A percentile compares a stretch with the other conserved stretches of the same genome.
These are phyloP conservation scores for Horisme vitalbata DNA, from an alignment of 2,888 invertebrate species.

Conservation along the genomic window DNA sequence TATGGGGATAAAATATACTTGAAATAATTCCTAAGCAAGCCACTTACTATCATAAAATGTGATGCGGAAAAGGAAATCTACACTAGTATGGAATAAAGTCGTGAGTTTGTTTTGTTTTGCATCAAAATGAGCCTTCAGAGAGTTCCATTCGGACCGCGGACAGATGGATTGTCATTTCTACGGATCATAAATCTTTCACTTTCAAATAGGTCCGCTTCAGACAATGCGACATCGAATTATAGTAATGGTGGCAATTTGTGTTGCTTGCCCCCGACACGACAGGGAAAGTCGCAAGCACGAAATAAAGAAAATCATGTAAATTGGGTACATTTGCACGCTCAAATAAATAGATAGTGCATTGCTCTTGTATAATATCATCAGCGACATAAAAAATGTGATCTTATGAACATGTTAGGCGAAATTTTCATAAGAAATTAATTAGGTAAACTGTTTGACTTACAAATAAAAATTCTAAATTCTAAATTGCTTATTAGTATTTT, in stretches of 20 bases:
- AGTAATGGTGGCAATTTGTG: conserved; percentile 38
- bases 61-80: no score
- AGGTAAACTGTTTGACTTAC: no score
- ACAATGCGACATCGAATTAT: conserved; percentile 37
- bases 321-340: conserved; percentile 35
- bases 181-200: conserved; percentile 36
- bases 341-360: conserved; percentile 12
- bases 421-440: no score
- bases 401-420: no score
- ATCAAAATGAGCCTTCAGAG: not conserved
- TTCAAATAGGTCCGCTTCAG: conserved; percentile 31
- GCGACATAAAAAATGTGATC: no score
- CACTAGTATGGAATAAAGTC: no score
- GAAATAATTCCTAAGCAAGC: no score
- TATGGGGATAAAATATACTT: no score
- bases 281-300: conserved; percentile 35
- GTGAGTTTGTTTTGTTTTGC: not conserved
- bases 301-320: conserved; percentile 38
- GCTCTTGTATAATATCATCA: not conserved
- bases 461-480: no score
- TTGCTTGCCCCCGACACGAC: conserved; percentile 33
- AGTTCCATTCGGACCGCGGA: conserved; percentile 14
- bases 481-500: no score
- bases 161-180: conserved; percentile 26
- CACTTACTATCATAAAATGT: no score